Evolutionary conservation across 2,113 vertebrate species (phyloP), one percentile per base, ranked within the genome.

Genomic region (Poeciliopsis turrubarensis): DNA sequence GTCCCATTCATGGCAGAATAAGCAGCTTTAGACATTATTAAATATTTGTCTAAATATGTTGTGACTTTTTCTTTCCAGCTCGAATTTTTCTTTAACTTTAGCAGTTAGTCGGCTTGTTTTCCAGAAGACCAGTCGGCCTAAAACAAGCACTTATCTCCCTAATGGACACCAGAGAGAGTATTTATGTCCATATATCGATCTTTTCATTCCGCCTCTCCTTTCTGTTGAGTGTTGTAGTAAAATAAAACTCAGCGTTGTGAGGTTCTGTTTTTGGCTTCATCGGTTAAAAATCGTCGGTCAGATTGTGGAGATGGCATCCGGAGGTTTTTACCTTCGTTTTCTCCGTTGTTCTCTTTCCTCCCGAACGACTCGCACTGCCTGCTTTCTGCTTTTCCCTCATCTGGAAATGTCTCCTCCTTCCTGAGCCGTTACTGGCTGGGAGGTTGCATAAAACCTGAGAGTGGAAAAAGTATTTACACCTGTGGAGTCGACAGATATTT

Each of bases 261-360:
- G 3, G 14, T 19, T 47, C 5, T 47, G 15, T 7, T 47, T 47
- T 47, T 19, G 15, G 44, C 44, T 17, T 47, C 44, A 19, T 0
- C 44, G 1, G 14, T 47, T 15, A 19, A 19, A 47, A 15, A 19
- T 2, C 17, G 44, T 17, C 17, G 68, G 60, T 39, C 70, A 57
- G 51, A 3, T 57, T 57, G 19, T 81, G 75, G 75, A 75, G 84
- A 86, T 80, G 75, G 63, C 77, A 27, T 82, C 65, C 27, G 60
- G 73, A 82, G 72, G 68, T 75, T 81, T 47, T 82, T 84, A 54
- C 76, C 77, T 81, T 73, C 93, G 92, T 94, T 34, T 65, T 62
- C 1, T 62, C 30, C 41, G 68, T 37, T 11, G 69, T 37, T 37
- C 34, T 34, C 34, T 11, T 11, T 34, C 80, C 68, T 89, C 88